Percentiles rank a stretch among this genome's conserved stretches.
These are phyloP conservation scores for Umimayanthus chanpuru DNA, from an alignment of 92 coral and sea anemone genomes.

Conservation along the genomic window DNA sequence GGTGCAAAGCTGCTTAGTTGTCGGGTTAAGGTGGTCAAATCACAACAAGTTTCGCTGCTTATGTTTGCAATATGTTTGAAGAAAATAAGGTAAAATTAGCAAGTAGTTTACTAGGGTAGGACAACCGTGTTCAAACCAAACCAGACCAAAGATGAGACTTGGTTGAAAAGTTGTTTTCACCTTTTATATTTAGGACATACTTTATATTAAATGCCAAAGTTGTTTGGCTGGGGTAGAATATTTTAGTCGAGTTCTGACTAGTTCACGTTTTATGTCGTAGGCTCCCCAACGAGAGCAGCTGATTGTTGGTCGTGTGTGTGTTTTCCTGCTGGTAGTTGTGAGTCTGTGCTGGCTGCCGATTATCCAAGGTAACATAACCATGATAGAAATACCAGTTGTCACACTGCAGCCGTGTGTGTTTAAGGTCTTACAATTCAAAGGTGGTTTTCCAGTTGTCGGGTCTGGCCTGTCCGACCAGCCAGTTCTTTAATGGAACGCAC, in stretches of 20 bases:
- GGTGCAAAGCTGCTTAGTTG: too few relatives aligned
- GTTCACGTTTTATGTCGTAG: conserved; percentile 34
- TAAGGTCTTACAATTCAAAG: too few relatives aligned
- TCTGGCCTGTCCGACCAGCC: too few relatives aligned
- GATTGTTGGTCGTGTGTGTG: conserved; percentile 91
- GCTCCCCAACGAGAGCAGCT: conserved; percentile 85
- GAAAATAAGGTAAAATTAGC: conserved; percentile 5
- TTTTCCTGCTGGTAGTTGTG: conserved; percentile 65
- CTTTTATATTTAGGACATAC: conserved; percentile 34
- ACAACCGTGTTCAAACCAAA: not conserved
- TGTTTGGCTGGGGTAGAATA: not conserved
- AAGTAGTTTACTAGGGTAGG: not conserved
- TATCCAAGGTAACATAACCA: conserved; percentile 73
- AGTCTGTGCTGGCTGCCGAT: conserved; percentile 94
- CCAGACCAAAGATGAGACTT: not conserved
- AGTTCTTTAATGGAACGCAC: too few relatives aligned
- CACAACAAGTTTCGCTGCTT: conserved; percentile 10
- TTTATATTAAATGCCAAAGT: not conserved
- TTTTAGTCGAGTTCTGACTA: not conserved
- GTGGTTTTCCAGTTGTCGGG: too few relatives aligned
- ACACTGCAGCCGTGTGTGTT: too few relatives aligned
- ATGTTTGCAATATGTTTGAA: conserved; percentile 33
- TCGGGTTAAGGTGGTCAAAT: not conserved
- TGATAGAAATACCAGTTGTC: too few relatives aligned
- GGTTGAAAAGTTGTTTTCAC: not conserved